A percentile compares a stretch with the other conserved stretches of the same genome.
phyloP scores from a whole-genome alignment of 2,888 invertebrate genomes.

The Plemyria rubiginata region DNA sequence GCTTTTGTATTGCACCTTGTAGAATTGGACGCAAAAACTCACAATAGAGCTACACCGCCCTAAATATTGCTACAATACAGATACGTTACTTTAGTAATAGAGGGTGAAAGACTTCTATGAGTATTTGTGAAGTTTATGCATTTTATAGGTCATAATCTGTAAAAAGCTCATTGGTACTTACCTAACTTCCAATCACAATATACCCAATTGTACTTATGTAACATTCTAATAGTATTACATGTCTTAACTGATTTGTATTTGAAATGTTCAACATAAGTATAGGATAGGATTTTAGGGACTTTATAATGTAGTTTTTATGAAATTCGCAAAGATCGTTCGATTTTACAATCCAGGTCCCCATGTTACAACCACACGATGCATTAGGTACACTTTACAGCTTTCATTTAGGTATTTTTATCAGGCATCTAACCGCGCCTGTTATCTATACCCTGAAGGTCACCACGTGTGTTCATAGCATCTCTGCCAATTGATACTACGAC shows the following conservation, averaged over 20 bases:
- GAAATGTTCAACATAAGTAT: too few species aligned
- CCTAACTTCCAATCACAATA: too few species aligned
- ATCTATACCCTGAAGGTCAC: slow-evolving; percentile 63
- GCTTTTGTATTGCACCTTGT: slow-evolving; percentile 22
- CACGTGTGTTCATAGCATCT: slow-evolving; percentile 44
- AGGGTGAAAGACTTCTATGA: neutral
- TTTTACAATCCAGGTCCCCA: slow-evolving; percentile 14
- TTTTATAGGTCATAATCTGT: too few species aligned
- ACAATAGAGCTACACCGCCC: slow-evolving; percentile 16
- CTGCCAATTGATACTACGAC: slow-evolving; percentile 45
- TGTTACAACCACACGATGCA: slow-evolving; percentile 48
- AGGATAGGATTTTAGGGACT: too few species aligned
- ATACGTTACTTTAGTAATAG: slow-evolving; percentile 4
- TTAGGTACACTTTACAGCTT: slow-evolving; percentile 61
- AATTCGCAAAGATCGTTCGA: too few species aligned
- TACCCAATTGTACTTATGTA: too few species aligned
- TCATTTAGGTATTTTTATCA: slow-evolving; percentile 64
- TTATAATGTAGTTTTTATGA: too few species aligned
- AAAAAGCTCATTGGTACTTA: too few species aligned
- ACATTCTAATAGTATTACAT: too few species aligned
- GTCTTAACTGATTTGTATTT: too few species aligned
- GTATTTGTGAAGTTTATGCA: neutral
- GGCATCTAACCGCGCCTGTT: slow-evolving; percentile 51
- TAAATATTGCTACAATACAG: slow-evolving; percentile 11
- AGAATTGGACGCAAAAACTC: slow-evolving; percentile 10